Percentiles rank a stretch among this genome's conserved stretches.
Conservation (phyloP, 2,797 vertebrate genomes). For the Linurgus olivaceus region DNA sequence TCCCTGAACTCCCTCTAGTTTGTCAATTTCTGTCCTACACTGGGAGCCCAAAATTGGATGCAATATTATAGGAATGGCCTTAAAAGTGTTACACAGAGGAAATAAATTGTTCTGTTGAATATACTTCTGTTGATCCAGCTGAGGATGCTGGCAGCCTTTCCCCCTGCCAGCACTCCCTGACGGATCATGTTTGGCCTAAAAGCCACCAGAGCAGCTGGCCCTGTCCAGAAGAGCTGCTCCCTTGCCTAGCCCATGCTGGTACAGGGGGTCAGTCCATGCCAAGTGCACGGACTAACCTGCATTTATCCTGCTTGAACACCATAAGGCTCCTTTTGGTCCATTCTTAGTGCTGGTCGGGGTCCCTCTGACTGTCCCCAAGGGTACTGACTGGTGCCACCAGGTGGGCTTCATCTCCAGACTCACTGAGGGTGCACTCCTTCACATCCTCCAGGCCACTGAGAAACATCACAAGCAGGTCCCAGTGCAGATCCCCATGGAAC, state of each 20-base stretch:
- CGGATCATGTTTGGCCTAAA: neutral
- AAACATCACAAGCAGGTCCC: neutral
- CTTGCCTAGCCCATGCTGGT: neutral
- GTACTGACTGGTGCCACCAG: neutral
- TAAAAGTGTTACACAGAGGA: neutral
- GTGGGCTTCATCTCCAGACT: neutral
- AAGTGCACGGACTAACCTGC: neutral
- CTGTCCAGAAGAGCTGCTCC: neutral
- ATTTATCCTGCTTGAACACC: neutral
- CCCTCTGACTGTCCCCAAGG: neutral
- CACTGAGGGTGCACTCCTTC: accelerated
- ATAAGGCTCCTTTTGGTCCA: neutral
- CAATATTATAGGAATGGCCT: neutral
- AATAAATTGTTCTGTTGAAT: neutral
- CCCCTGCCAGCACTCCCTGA: neutral
- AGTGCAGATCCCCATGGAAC: neutral
- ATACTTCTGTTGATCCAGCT: neutral
- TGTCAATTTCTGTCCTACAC: neutral
- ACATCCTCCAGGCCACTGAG: neutral
- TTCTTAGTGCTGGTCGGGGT: neutral
- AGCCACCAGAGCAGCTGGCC: neutral
- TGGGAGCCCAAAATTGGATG: neutral
- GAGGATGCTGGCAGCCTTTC: neutral
- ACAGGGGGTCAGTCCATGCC: neutral
- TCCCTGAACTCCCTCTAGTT: neutral